Evolutionary conservation across 2,113 vertebrate genomes (phyloP), one percentile per base, ranked within the genome.

Genomic region (Neofelis nebulosa): DNA sequence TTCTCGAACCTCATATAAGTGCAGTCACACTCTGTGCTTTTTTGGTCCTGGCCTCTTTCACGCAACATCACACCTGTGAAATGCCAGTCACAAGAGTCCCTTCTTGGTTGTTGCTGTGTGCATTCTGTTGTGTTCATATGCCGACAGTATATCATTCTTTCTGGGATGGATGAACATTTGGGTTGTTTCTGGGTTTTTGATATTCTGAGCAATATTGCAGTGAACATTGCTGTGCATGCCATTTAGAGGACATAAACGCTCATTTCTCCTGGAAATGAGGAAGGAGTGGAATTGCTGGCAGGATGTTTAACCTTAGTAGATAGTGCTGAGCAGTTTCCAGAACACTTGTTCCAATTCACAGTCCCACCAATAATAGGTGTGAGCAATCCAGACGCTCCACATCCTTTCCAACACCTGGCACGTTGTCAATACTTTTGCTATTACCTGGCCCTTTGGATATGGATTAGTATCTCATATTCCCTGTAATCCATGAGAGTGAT

Each of bases 201-300:
- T n/a, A 29, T 65, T 66, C 55, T 29, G 13, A 69, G 38, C n/a
- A 78, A 45, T n/a, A 50, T 38, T 80, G 57, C 71, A 48, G 19
- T 33, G n/a, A 73, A 68, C 29, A 4, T 63, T 63, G 33, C 50
- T 27, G 55, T 21, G 27, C 33, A 63, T 33, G 33, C 29, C 76
- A 38, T 25, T 82, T 52, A 55, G 76, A 48, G 41, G 12, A 19
- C 31, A 23, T 27, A 16, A 61, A 74, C 23, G 36, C 31, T 55
- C 16, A 16, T 10, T 13, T 65, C 66, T 27, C 74, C n/a, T 4
- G 57, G 1, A 14, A 5, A 0, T 38, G 8, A 25, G 7, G 6
- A 31, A 63, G 27, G 27, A 52, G 52, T 41, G 41, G 89, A 63
- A 50, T 19, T 91, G 31, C 57, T 33, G 71, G 6, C 10, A 2